Percentiles rank a stretch among this genome's conserved stretches.
Evolutionary conservation across 64 coral and sea anemone genomes (phyloP).

Genomic region (Montipora cactus): DNA sequence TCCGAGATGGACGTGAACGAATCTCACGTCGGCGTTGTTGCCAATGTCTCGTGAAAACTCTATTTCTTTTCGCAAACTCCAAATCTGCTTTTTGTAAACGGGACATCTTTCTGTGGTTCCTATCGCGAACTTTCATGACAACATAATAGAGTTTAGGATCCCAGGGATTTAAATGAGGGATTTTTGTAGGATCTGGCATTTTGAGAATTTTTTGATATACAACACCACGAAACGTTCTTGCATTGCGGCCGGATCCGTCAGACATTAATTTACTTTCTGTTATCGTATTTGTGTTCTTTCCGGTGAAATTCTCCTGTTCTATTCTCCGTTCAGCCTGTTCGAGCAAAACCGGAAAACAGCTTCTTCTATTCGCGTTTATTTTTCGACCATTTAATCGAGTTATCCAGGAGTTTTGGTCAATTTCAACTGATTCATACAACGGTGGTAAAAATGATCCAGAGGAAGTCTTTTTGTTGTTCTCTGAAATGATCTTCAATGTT

Average conservation of each 20-base stretch:
- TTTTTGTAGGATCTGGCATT: slow-evolving; percentile 27
- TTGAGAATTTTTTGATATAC: slow-evolving; percentile 33
- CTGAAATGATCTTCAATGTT: slow-evolving; percentile 35
- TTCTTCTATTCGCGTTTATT: slow-evolving; percentile 28
- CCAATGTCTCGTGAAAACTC: slow-evolving; percentile 58
- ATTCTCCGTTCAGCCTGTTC: neutral
- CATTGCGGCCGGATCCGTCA: neutral
- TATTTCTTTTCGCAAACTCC: slow-evolving; percentile 47
- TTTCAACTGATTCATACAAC: neutral
- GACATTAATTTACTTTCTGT: neutral
- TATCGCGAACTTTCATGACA: slow-evolving; percentile 29
- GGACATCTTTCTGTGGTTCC: neutral
- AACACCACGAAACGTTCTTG: slow-evolving; percentile 30
- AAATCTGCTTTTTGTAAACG: neutral
- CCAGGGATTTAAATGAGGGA: slow-evolving; percentile 21
- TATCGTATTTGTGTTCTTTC: neutral
- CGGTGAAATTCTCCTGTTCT: neutral
- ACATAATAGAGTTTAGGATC: slow-evolving; percentile 46
- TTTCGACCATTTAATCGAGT: slow-evolving; percentile 55
- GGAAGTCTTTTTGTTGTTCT: slow-evolving; percentile 39
- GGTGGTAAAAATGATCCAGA: neutral
- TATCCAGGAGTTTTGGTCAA: neutral
- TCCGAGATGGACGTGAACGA: neutral
- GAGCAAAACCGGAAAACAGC: slow-evolving; percentile 76
- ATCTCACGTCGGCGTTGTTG: neutral